Conservation (phyloP, 2,113 vertebrate genomes). For the Myocastor coypus region DNA sequence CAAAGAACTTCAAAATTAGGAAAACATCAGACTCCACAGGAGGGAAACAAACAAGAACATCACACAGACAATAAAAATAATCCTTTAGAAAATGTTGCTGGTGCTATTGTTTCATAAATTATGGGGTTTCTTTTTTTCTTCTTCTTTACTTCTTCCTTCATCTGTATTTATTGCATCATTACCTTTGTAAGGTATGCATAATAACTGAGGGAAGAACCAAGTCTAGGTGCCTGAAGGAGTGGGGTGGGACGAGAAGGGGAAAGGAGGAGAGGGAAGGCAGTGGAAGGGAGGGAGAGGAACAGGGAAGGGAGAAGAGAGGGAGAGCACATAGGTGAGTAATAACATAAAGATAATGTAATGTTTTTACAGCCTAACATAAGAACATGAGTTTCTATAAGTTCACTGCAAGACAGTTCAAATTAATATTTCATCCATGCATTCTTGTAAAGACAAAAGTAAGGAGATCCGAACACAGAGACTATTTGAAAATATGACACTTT, state of each 20-base stretch:
- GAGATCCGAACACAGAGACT: not conserved
- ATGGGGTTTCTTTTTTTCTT: not conserved
- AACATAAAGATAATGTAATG: not conserved
- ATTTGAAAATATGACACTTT: slow-evolving; percentile 34
- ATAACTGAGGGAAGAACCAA: not conserved
- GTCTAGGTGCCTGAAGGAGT: not conserved
- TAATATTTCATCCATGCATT: slow-evolving; percentile 42
- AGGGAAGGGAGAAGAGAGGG: not conserved
- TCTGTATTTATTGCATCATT: not conserved
- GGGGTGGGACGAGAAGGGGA: not conserved
- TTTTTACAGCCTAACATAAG: not conserved
- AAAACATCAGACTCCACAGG: not conserved
- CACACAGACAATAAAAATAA: not conserved
- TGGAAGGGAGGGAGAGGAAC: too few relatives aligned
- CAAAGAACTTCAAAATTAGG: not conserved
- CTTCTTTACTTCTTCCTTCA: not conserved
- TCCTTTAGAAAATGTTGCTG: not conserved
- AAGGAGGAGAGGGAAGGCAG: not conserved
- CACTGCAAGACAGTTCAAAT: slow-evolving; percentile 42
- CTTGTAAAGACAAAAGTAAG: slow-evolving; percentile 3
- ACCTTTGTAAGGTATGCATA: not conserved
- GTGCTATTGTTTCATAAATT: not conserved
- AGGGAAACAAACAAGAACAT: not conserved
- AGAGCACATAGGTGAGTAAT: not conserved
- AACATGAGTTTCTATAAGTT: not conserved